Evolutionary conservation across 2,113 vertebrate species (phyloP), one percentile per base, ranked within the genome.

Genomic region (Rhinoderma darwinii): DNA sequence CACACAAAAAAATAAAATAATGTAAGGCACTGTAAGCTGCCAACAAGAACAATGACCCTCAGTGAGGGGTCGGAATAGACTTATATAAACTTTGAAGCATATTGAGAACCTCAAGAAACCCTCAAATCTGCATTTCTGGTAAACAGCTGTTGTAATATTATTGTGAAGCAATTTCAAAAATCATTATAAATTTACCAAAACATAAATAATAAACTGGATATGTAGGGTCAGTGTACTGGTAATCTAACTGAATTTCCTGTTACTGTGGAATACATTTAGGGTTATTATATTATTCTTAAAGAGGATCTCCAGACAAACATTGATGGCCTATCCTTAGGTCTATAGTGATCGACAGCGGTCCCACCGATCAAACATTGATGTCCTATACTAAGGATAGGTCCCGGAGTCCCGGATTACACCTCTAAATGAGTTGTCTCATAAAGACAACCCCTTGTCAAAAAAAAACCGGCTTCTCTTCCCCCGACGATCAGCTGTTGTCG

Each of bases 71-170:
- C 92, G 93, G 92, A 93, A 90, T 91, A 92, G 91, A 92, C 93
- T 93, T 90, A 92, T 93, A 93, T 93, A 92, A 94, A 90, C 89
- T 89, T 91, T 87, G 92, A 91, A 93, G 89, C 89, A 92, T 90
- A 91, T 92, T 76, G 88, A 89, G 91, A 92, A 91, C 90, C 89
- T 89, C 88, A 90, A 91, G 88, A 81, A n/a, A n/a, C n/a, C n/a
- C n/a, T n/a, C n/a, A n/a, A n/a, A 41, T 72, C 22, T 61, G n/a
- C 89, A 83, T 90, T 89, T 95, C 95, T 96, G 94, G 93, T 91
- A 92, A 88, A 91, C 95, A 96, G 94, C 95, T 96, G 95, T 94
- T 90, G 56, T 90, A 92, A 92, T 89, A 93, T 92, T 91, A 92
- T 93, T 94, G 91, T 74, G 83, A 88, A 89, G 91, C 82, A 91